Percentiles rank a stretch among this genome's conserved stretches.
Conservation (phyloP, 2,113 vertebrate genomes). For the Osmerus mordax region DNA sequence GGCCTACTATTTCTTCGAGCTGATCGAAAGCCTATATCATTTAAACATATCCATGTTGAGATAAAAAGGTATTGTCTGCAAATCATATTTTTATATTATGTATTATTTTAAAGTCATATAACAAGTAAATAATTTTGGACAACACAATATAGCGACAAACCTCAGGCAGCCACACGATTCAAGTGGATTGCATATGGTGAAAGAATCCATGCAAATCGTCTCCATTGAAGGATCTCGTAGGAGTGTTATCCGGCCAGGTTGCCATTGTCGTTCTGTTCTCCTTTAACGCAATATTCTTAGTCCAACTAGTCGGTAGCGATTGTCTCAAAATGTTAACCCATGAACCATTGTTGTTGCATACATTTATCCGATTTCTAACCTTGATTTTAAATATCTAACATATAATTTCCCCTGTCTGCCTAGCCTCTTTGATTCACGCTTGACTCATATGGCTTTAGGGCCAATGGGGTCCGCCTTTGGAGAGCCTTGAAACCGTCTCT, state of each 20-base stretch:
- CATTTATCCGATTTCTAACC: conserved; percentile 63
- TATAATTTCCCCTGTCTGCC: conserved; percentile 72
- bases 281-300: conserved; percentile 9
- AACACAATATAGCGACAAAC: conserved; percentile 51
- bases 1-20: too few relatives aligned
- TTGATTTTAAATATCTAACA: conserved; percentile 72
- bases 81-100: too few relatives aligned
- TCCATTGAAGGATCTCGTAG: conserved; percentile 44
- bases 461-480: conserved; percentile 81
- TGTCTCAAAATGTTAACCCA: conserved; percentile 50
- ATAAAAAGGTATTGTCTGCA: too few relatives aligned
- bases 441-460: conserved; percentile 81
- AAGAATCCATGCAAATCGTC: conserved; percentile 45
- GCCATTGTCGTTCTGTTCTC: conserved; percentile 4
- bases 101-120: conserved; percentile 5
- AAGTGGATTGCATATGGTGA: conserved; percentile 49
- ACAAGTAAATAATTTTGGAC: conserved; percentile 5
- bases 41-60: too few relatives aligned
- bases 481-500: conserved; percentile 85
- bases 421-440: conserved; percentile 84
- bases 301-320: conserved; percentile 35
- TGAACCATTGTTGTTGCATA: conserved; percentile 25
- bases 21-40: too few relatives aligned
- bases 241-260: conserved; percentile 35
- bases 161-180: conserved; percentile 40